Evolutionary conservation across 2,888 invertebrate species (phyloP), one percentile per base, ranked within the genome.

Genomic region (Hyalella azteca): DNA sequence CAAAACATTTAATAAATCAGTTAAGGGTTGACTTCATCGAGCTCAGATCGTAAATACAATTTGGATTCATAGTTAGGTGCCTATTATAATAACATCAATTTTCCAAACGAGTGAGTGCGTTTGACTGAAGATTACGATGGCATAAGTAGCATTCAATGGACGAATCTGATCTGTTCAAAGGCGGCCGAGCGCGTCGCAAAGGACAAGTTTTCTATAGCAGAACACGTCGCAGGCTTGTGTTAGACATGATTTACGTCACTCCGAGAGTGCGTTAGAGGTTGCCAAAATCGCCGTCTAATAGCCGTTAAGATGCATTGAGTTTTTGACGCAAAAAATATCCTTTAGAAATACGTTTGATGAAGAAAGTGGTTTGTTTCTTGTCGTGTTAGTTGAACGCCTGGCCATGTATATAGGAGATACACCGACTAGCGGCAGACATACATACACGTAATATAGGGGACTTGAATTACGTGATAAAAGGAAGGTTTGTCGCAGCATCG

Each of bases 211-310:
- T 26, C 19, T 66, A 66, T 36, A 66, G 66, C 32, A 66, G 66
- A n/a, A 66, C 36, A 36, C 36, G 66, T 66, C 26, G 5, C n/a
- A 36, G 36, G 36, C 29, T 66, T 36, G 36, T 66, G 36, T 66
- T 36, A 2, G 19, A 11, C 36, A 36, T 66, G 66, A 66, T 66
- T 66, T 66, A 66, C 36, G 32, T 29, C 75, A 75, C 40, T 75
- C 45, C 22, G 36, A 15, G 40, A 75, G 75, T 40, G 45, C 75
- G 75, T 75, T 75, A 75, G 75, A 75, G 75, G 75, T 75, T 41
- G 41, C 26, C 66, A 45, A 45, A 75, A 75, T 75, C 40, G 22
- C 45, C 36, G 29, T 75, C 45, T 75, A 75, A 75, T 75, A 36
- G 75, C 45, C 5, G 29, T 19, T 19, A 5, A 7, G 36, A 36